Conservation (phyloP, 2,113 vertebrate species). For the Dipodomys ordii region DNA sequence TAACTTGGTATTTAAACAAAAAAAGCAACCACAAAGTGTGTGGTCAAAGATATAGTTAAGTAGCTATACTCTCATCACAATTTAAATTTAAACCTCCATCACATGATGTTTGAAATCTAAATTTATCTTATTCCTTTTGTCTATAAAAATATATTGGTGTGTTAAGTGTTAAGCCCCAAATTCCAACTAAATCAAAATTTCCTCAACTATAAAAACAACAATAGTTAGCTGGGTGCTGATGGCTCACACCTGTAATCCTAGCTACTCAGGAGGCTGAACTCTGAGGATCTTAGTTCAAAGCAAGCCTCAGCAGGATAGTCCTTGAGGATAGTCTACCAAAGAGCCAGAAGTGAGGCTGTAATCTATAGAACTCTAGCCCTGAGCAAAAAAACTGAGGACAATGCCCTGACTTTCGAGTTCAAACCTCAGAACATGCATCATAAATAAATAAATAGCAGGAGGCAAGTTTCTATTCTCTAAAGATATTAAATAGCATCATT, state of each 20-base stretch:
- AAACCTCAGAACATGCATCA: too few relatives aligned
- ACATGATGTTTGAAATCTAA: conserved; percentile 37
- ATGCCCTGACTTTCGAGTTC: too few relatives aligned
- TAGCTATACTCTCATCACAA: background rate
- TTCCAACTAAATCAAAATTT: conserved; percentile 49
- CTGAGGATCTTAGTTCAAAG: too few relatives aligned
- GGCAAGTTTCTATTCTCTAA: conserved; percentile 51
- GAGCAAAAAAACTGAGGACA: too few relatives aligned
- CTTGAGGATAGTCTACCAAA: too few relatives aligned
- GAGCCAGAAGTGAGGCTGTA: too few relatives aligned
- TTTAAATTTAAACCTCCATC: conserved; percentile 42
- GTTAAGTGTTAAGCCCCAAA: conserved; percentile 27
- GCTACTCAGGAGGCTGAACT: too few relatives aligned
- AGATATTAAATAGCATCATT: conserved; percentile 37
- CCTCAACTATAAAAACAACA: conserved; percentile 60
- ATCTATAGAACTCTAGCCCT: too few relatives aligned
- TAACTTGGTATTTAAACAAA: conserved; percentile 21
- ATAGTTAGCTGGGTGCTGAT: background rate
- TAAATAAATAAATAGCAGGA: background rate
- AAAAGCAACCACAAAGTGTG: background rate
- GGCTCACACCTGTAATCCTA: too few relatives aligned
- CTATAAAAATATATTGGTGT: conserved; percentile 49
- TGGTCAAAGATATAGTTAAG: conserved; percentile 12
- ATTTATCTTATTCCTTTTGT: conserved; percentile 42
- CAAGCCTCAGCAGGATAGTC: too few relatives aligned